Evolutionary conservation across 2,113 vertebrate species (phyloP).

Genomic region (Charina bottae): DNA sequence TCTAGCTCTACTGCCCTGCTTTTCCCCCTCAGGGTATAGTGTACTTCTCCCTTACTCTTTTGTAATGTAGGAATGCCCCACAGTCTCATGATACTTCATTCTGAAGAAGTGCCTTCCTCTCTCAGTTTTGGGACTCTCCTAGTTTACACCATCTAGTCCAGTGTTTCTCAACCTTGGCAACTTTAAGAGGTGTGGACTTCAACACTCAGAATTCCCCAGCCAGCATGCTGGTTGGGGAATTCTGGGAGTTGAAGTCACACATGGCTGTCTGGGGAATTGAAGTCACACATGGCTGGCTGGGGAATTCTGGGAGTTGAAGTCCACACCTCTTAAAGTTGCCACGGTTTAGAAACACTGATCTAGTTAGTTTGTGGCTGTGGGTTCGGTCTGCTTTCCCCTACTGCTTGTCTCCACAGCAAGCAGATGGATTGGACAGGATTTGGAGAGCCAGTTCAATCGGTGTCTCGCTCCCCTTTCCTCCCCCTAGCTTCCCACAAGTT

Average conservation of each 20-base stretch:
- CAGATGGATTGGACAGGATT: constrained; percentile 27
- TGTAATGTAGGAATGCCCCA: background rate
- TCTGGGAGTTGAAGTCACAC: too few species aligned
- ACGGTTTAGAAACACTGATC: too few species aligned
- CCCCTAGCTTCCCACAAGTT: background rate
- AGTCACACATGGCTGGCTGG: too few species aligned
- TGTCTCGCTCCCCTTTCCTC: background rate
- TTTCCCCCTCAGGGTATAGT: background rate
- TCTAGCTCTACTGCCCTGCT: background rate
- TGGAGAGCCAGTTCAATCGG: constrained; percentile 13
- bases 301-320: too few species aligned
- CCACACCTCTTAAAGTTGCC: too few species aligned
- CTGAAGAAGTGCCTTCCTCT: background rate
- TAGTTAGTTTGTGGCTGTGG: background rate
- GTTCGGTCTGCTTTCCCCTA: constrained; percentile 1
- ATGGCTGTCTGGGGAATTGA: too few species aligned
- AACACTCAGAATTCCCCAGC: too few species aligned
- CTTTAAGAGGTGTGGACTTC: too few species aligned
- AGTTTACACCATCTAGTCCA: background rate
- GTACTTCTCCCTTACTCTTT: background rate
- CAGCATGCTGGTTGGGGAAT: too few species aligned
- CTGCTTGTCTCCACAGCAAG: constrained; percentile 6
- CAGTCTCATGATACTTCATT: background rate
- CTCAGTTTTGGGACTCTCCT: background rate
- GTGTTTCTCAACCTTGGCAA: too few species aligned